Evolutionary conservation across 2,797 vertebrate species (phyloP).

Genomic region (Ctenosaura bakeri): DNA sequence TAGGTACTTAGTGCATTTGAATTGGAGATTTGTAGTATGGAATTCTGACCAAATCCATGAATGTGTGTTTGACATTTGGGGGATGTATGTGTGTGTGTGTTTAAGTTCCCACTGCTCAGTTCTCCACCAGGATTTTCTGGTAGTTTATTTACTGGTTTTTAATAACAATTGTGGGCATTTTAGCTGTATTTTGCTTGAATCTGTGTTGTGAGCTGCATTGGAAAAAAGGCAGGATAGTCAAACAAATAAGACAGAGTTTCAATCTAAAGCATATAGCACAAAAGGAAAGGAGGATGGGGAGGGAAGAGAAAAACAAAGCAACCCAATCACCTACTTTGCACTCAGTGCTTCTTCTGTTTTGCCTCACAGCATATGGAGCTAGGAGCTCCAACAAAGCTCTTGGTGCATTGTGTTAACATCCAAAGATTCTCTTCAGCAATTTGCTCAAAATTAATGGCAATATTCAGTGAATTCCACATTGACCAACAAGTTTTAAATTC

Average conservation of each 20-base stretch:
- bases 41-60: too few relatives aligned
- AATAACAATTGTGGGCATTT: too few relatives aligned
- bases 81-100: too few relatives aligned
- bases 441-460: slow-evolving; percentile 1
- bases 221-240: too few relatives aligned
- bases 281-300: background rate
- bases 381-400: background rate
- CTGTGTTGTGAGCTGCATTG: too few relatives aligned
- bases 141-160: too few relatives aligned
- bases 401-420: background rate
- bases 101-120: too few relatives aligned
- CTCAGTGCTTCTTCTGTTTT: background rate
- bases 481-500: slow-evolving; percentile 19
- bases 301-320: background rate
- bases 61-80: too few relatives aligned
- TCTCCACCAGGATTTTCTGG: too few relatives aligned
- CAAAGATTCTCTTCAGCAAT: background rate
- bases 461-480: background rate
- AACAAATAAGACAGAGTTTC: background rate
- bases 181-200: too few relatives aligned
- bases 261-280: background rate
- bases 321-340: background rate
- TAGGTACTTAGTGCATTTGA: too few relatives aligned
- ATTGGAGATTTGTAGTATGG: too few relatives aligned
- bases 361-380: background rate